phyloP scores from a whole-genome alignment of 2,113 vertebrate genomes.

The Monarcha castaneiventris region DNA sequence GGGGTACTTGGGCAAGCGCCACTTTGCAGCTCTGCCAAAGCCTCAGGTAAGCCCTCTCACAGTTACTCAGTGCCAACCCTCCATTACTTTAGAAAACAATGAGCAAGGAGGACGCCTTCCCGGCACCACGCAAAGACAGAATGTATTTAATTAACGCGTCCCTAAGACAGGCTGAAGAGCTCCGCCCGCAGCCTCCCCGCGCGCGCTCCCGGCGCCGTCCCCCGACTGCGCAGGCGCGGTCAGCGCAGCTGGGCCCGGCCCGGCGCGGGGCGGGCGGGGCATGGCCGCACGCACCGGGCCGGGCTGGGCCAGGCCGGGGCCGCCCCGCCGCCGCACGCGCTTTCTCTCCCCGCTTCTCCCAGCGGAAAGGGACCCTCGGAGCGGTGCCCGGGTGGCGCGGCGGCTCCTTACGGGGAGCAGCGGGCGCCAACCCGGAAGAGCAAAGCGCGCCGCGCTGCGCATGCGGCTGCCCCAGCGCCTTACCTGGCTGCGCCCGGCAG shows the following conservation, averaged over 20 bases:
- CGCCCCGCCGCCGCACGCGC: too few relatives aligned
- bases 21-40: background rate
- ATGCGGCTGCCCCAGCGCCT: background rate
- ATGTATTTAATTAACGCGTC: accelerated
- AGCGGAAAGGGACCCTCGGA: background rate
- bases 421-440: background rate
- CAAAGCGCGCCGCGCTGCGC: background rate
- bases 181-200: accelerated
- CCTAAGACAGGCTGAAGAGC: accelerated
- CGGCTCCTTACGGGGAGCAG: background rate
- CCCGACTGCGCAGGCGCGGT: background rate
- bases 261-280: too few relatives aligned
- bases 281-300: background rate
- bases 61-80: accelerated
- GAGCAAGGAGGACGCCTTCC: accelerated
- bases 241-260: accelerated
- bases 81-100: background rate
- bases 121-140: accelerated
- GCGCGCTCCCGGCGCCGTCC: accelerated
- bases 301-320: background rate
- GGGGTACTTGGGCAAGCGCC: accelerated
- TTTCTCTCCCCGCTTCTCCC: too few relatives aligned
- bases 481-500: background rate
- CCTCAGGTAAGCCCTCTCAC: background rate
- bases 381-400: background rate